Percentiles rank a stretch among this genome's conserved stretches.
Evolutionary conservation across 2,888 invertebrate genomes (phyloP).

Genomic region (Seira sanloemensis): DNA sequence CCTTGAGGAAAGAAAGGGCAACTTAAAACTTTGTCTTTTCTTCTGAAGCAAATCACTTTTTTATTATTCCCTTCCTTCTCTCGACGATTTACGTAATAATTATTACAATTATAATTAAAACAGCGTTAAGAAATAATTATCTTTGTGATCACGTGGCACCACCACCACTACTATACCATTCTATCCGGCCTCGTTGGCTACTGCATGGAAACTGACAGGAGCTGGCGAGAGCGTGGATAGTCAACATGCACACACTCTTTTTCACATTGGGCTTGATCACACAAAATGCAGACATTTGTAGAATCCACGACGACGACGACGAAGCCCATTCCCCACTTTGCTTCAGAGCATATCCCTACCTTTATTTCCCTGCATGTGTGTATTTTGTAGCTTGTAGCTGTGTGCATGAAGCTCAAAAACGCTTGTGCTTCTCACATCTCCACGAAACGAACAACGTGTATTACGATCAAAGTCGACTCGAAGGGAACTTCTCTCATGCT

Average conservation of each 20-base stretch:
- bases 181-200: conserved; percentile 65
- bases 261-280: too few relatives aligned
- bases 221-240: conserved; percentile 38
- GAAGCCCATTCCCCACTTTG: too few relatives aligned
- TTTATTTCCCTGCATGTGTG: too few relatives aligned
- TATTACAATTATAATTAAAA: conserved; percentile 18
- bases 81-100: background rate
- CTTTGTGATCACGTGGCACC: conserved; percentile 61
- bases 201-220: conserved; percentile 66
- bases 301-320: too few relatives aligned
- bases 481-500: background rate
- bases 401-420: background rate
- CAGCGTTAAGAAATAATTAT: conserved; percentile 38
- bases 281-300: too few relatives aligned
- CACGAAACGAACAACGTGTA: background rate
- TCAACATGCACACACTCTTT: conserved; percentile 33
- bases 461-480: background rate
- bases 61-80: background rate
- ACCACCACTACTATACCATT: conserved; percentile 60
- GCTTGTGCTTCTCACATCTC: background rate
- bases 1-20: too few relatives aligned
- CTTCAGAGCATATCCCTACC: too few relatives aligned
- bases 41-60: too few relatives aligned
- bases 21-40: too few relatives aligned
- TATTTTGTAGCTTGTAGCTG: too few relatives aligned